Conservation (phyloP, 30 jellyfish, hydroid and myxozoan species). For the Aurelia coerulea region DNA sequence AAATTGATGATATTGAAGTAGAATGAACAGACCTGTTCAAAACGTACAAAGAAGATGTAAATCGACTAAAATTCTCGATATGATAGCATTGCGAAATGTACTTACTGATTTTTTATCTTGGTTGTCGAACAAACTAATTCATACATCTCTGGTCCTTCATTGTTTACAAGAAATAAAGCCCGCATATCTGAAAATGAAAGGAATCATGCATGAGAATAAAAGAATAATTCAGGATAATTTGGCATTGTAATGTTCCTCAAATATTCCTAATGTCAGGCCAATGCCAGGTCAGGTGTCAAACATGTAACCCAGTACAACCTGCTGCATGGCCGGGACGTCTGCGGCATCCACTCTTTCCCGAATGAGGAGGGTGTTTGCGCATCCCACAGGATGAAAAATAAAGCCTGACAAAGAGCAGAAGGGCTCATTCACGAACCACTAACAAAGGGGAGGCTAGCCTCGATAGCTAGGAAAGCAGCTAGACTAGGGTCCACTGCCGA, state of each 20-base stretch:
- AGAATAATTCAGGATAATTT: not conserved
- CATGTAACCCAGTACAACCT: constrained; percentile 42
- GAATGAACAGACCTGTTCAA: no score
- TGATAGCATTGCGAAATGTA: not conserved
- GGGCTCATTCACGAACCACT: constrained; percentile 9
- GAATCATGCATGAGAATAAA: not conserved
- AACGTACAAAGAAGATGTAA: no score
- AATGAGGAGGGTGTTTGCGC: constrained; percentile 60
- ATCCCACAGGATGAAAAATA: constrained; percentile 67
- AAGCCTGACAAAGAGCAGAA: constrained; percentile 70
- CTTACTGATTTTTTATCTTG: constrained; percentile 60
- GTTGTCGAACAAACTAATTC: constrained; percentile 79
- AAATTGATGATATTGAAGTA: no score
- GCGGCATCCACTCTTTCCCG: constrained; percentile 39
- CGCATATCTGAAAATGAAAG: constrained; percentile 64
- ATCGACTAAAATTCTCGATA: no score
- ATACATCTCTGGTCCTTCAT: constrained; percentile 95
- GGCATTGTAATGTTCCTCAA: no score
- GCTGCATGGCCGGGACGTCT: constrained; percentile 44
- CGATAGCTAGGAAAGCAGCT: no score
- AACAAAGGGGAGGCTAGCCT: no score
- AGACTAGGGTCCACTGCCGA: no score
- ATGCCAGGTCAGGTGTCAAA: not conserved
- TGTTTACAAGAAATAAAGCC: constrained; percentile 88
- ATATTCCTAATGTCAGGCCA: not conserved